Evolutionary conservation across 1,140 invertebrate genomes (phyloP), one percentile per base, ranked within the genome.

Genomic region (Littorina saxatilis): DNA sequence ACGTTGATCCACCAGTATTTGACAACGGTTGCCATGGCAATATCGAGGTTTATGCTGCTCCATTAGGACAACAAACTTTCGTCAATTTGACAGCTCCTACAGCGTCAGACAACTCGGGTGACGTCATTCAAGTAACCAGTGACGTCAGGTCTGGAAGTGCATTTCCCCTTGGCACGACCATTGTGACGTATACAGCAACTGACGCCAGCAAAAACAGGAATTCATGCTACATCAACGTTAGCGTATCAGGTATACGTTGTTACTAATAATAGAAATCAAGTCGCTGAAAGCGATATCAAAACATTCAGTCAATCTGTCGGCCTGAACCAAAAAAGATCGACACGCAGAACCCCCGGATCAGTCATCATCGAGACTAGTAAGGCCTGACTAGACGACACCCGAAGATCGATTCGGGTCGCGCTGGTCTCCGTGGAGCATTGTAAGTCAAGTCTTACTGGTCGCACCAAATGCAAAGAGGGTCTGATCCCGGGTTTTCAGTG

Each of bases 1-100:
- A 76, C 23, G 37, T 40, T 20, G 29, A 76, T 29, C 74, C 74
- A 35, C 74, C 74, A 20, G n/a, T n/a, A 17, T 76, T 76, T 50
- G 7, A 7, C 29, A 3, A 9, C 13, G 55, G 55, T 13, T 76
- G 74, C 29, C 74, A 50, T 9, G 32, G 27, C 27, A 32, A 76
- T 23, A 55, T 58, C 9, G 7, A 35, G 27, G 20, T 58, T 0
- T 61, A 55, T 37, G 47, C 74, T 29, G n/a, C 50, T n/a, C 50
- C 50, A 7, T 7, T 76, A 35, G 35, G 47, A 17, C 43, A 13
- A 17, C 35, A 76, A 15, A 61, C 55, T 4, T 11, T 40, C 32
- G 74, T 76, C 29, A 76, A 17, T 4, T 76, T 50, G 74, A 50
- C 50, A 9, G 7, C 20, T 1, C 74, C 74, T 43, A 52, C 2